Percentiles rank a stretch among this genome's conserved stretches.
Conservation (phyloP, 23 tunicate genomes). For the Halocynthia roretzi region DNA sequence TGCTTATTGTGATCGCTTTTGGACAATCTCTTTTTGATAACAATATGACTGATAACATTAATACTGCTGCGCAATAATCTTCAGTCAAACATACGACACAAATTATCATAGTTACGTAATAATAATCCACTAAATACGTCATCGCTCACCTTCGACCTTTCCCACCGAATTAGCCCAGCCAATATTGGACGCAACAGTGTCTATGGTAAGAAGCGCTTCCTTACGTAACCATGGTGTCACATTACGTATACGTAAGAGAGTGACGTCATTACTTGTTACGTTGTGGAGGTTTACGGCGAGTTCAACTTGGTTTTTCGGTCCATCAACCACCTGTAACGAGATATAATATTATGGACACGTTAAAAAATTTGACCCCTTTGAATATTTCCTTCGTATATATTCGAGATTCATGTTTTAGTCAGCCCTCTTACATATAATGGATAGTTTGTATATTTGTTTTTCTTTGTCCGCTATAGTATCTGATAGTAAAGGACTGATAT, state of each 20-base stretch:
- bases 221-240: constrained; percentile 47
- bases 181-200: constrained; percentile 36
- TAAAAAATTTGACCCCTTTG: neutral
- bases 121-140: too few relatives aligned
- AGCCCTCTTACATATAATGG: neutral
- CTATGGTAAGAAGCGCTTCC: neutral
- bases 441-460: too few relatives aligned
- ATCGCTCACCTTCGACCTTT: constrained; percentile 49
- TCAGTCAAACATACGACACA: too few relatives aligned
- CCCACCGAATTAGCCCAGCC: constrained; percentile 83
- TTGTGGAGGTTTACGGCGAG: constrained; percentile 66
- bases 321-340: constrained; percentile 34
- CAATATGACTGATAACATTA: too few relatives aligned
- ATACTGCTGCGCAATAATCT: too few relatives aligned
- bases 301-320: constrained; percentile 41
- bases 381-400: neutral
- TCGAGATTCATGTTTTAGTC: neutral
- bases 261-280: constrained; percentile 11
- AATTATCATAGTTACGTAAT: too few relatives aligned
- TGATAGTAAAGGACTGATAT: too few relatives aligned
- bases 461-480: too few relatives aligned
- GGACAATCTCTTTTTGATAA: too few relatives aligned
- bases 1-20: too few relatives aligned
- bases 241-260: constrained; percentile 32
- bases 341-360: neutral